Evolutionary conservation across 2,113 vertebrate species (phyloP), one percentile per base, ranked within the genome.

Genomic region (Atlantisia rogersi): DNA sequence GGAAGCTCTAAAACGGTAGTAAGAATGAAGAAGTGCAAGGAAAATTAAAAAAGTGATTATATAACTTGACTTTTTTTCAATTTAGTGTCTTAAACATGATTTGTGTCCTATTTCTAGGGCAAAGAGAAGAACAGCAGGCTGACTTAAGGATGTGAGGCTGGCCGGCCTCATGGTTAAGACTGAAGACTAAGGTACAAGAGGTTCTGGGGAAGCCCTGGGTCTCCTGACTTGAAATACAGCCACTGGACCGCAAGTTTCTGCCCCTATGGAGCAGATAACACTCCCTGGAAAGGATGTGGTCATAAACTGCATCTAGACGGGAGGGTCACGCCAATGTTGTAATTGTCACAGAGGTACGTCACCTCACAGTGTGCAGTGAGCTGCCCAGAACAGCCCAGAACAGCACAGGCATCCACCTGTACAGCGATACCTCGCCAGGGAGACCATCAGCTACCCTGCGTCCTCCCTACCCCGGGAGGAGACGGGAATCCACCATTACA

Each of bases 351-450:
- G 11, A 65, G 44, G 10, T 12, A 15, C 2, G 6, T 40, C 55
- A 53, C 44, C 48, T 55, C 52, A 5, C 0, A 15, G 50, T 3
- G 11, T 3, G 6, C 1, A 4, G 4, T 0, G 10, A 73, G 35
- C 8, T 11, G 37, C 19, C 39, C 21, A 26, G 80, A 67, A 84
- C 52, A 78, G 48, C 65, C 67, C 59, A 26, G 80, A 67, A 84
- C 52, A 78, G 48, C 65, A 67, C 59, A 59, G 69, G n/a, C 4
- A 3, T 26, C 29, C 26, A 19, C 31, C 0, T n/a, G 37, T 7
- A 16, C 1, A 3, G 17, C 1, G 18, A 31, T 26, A 64, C 32
- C 59, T 78, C 77, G n/a, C 39, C 8, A 25, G 31, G 22, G 69
- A 71, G 19, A 52, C 25, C 59, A 42, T 16, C 29, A 21, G 19